These are phyloP conservation scores for Orius insidiosus DNA, from an alignment of 1,140 invertebrate species.

Conservation along the genomic window DNA sequence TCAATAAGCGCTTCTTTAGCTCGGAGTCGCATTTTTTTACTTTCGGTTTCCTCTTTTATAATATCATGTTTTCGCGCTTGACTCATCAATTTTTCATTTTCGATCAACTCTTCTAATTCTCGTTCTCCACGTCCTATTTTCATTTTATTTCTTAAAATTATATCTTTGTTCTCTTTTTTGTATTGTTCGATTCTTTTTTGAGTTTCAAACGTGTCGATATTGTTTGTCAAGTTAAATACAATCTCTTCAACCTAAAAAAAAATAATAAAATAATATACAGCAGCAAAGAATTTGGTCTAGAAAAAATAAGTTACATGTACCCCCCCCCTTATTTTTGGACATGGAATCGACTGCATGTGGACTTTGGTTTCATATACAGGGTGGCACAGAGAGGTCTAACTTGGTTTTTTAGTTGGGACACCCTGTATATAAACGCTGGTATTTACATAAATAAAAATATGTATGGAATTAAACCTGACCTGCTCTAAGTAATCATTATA, in stretches of 20 bases:
- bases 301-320: no score
- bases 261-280: no score
- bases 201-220: conserved; percentile 70
- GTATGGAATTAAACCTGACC: no score
- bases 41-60: conserved; percentile 43
- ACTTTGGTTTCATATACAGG: no score
- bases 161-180: conserved; percentile 81
- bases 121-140: conserved; percentile 39
- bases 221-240: conserved; percentile 81
- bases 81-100: conserved; percentile 35
- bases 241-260: conserved; percentile 51
- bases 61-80: conserved; percentile 24
- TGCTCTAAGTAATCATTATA: conserved; percentile 91
- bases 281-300: no score
- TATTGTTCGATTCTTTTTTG: conserved; percentile 83
- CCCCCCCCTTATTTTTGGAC: no score
- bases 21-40: conserved; percentile 64
- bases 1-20: conserved; percentile 84
- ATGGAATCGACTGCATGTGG: no score
- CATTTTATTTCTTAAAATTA: conserved; percentile 73
- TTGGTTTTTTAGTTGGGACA: no score
- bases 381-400: no score
- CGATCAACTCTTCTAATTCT: conserved; percentile 74
- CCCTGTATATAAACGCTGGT: no score
- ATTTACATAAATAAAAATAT: no score